Evolutionary conservation across 2,888 invertebrate species (phyloP).

Genomic region (Campaea margaritaria): DNA sequence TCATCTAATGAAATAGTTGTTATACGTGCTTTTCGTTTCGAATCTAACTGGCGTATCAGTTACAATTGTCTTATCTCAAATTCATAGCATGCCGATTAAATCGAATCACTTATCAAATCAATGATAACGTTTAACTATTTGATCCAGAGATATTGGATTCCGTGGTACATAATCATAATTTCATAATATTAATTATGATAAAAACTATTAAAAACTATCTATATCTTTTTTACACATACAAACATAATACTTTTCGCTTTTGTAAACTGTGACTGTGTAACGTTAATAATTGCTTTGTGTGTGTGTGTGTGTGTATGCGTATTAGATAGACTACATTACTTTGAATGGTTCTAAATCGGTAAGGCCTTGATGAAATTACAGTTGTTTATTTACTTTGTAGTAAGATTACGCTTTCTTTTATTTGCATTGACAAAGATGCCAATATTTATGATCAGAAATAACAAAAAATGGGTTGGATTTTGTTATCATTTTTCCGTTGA

Average conservation of each 20-base stretch:
- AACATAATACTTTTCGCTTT: not conserved
- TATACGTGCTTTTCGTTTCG: conserved; percentile 16
- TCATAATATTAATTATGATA: not conserved
- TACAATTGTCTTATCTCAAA: conserved; percentile 16
- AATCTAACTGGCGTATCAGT: conserved; percentile 9
- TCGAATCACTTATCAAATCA: conserved; percentile 15
- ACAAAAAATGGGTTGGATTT: not conserved
- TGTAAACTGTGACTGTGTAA: not conserved
- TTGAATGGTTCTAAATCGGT: conserved; percentile 7
- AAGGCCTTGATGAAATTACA: conserved; percentile 21
- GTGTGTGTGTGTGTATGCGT: conserved; percentile 6
- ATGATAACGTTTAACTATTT: conserved; percentile 3
- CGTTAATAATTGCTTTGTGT: conserved; percentile 6
- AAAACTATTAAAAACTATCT: too few relatives aligned
- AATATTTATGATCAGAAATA: conserved; percentile 18
- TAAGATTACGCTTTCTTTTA: conserved; percentile 15
- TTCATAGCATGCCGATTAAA: conserved; percentile 10
- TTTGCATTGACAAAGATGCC: conserved; percentile 10
- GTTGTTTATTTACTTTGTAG: conserved; percentile 25
- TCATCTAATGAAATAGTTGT: conserved; percentile 58
- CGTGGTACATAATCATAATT: conserved; percentile 6
- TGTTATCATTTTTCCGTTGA: conserved; percentile 13
- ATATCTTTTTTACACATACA: conserved; percentile 2
- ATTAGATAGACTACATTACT: conserved; percentile 5
- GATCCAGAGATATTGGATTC: not conserved